A percentile compares a stretch with the other conserved stretches of the same genome.
Conservation (phyloP, 1,140 invertebrate genomes). For the Drosophila eugracilis region DNA sequence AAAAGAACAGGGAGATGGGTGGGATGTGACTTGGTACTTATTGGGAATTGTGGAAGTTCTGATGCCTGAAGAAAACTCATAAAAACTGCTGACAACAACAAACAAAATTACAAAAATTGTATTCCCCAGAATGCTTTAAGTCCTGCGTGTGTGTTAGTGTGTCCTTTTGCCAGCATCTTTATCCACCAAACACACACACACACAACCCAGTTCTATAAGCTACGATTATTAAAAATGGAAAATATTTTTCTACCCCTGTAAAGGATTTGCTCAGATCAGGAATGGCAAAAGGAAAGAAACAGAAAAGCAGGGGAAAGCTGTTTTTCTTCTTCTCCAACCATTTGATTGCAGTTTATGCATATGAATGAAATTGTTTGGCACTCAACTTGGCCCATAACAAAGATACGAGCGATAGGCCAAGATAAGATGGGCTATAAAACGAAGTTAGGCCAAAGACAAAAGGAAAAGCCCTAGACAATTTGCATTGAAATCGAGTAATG, state of each 20-base stretch:
- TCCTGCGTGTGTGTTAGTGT: slow-evolving; percentile 1
- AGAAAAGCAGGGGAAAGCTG: slow-evolving; percentile 10
- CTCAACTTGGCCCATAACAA: slow-evolving; percentile 49
- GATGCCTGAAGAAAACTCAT: slow-evolving; percentile 47
- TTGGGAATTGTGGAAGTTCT: slow-evolving; percentile 51
- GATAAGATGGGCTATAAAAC: slow-evolving; percentile 15
- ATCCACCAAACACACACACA: slow-evolving; percentile 26
- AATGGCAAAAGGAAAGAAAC: too few species aligned
- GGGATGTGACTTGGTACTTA: slow-evolving; percentile 36
- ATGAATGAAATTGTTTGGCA: slow-evolving; percentile 74
- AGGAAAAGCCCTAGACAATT: slow-evolving; percentile 53
- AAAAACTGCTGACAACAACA: slow-evolving; percentile 59
- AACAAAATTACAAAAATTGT: slow-evolving; percentile 49
- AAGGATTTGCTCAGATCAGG: slow-evolving; percentile 14
- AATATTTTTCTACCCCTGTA: slow-evolving; percentile 49
- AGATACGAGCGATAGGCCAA: slow-evolving; percentile 32
- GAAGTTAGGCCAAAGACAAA: neutral
- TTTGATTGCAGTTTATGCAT: slow-evolving; percentile 73
- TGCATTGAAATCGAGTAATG: slow-evolving; percentile 56
- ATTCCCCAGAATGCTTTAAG: slow-evolving; percentile 49
- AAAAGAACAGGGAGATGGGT: neutral
- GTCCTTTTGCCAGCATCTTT: slow-evolving; percentile 29
- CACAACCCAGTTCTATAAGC: slow-evolving; percentile 62
- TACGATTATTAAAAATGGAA: slow-evolving; percentile 77
- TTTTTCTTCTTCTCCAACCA: neutral